These are phyloP conservation scores for Temnothorax longispinosus DNA, from an alignment of 1,140 invertebrate genomes.

Conservation along the genomic window DNA sequence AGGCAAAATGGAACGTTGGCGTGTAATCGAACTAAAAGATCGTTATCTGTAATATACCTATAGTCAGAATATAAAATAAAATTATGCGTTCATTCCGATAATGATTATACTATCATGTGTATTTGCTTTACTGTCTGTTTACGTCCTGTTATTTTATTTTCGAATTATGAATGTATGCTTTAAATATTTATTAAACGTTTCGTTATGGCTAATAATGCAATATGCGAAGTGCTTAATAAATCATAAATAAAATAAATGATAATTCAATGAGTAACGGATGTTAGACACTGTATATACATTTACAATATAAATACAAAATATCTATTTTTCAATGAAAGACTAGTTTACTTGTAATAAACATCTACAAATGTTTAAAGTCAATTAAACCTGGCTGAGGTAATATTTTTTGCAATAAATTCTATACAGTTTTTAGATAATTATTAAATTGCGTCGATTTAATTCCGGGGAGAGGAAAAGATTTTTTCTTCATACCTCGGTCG, in stretches of 20 bases:
- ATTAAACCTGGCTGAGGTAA: no score
- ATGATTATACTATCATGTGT: background rate
- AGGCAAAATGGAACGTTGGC: no score
- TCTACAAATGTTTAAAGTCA: no score
- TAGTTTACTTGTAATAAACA: background rate
- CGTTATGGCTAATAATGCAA: background rate
- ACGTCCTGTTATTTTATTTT: background rate
- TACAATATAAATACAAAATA: background rate
- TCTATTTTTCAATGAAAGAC: background rate
- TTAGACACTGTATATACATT: background rate
- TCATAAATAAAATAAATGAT: background rate
- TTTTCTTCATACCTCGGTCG: no score
- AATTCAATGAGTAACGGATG: background rate
- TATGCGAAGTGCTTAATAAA: background rate
- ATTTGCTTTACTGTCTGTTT: background rate
- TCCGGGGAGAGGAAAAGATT: no score
- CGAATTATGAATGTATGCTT: background rate
- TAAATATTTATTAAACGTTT: constrained; percentile 9
- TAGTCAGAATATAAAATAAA: background rate
- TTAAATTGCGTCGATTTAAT: no score
- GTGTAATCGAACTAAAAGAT: no score
- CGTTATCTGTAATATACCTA: no score
- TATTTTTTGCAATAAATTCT: no score
- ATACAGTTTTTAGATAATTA: no score
- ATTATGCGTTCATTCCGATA: background rate